These are phyloP conservation scores for Drosophila albomicans DNA, from an alignment of 1,140 invertebrate genomes.

Conservation along the genomic window DNA sequence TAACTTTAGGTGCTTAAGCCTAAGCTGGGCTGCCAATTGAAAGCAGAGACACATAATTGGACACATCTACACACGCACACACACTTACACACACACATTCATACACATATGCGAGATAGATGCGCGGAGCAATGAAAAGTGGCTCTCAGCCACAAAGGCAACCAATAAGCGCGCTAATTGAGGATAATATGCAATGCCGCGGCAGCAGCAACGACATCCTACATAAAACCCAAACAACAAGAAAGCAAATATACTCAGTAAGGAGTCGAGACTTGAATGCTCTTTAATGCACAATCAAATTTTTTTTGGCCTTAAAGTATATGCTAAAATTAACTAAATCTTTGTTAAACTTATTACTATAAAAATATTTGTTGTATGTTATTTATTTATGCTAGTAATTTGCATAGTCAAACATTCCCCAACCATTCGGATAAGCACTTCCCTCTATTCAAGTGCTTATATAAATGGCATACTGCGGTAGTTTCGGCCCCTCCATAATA, in stretches of 20 bases:
- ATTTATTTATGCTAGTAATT: not conserved
- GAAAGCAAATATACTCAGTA: slow-evolving; percentile 1
- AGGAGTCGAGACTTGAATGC: slow-evolving; percentile 9
- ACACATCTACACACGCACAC: slow-evolving; percentile 12
- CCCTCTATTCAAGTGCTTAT: slow-evolving; percentile 6
- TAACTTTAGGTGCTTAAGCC: slow-evolving; percentile 77
- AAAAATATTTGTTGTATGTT: not conserved
- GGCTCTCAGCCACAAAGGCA: slow-evolving; percentile 38
- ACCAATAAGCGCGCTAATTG: slow-evolving; percentile 80
- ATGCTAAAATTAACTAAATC: not conserved
- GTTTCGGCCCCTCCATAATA: slow-evolving; percentile 53
- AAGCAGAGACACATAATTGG: slow-evolving; percentile 42
- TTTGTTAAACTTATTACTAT: not conserved
- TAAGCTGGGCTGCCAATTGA: slow-evolving; percentile 62
- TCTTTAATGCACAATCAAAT: slow-evolving; percentile 3
- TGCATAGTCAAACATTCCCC: not conserved
- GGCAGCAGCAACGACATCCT: slow-evolving; percentile 26
- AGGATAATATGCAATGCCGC: slow-evolving; percentile 64
- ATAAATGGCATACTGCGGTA: slow-evolving; percentile 25
- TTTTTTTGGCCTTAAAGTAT: not conserved
- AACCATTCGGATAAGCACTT: not conserved
- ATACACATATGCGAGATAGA: not conserved
- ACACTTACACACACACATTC: slow-evolving; percentile 1
- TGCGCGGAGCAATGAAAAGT: slow-evolving; percentile 24
- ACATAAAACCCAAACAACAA: slow-evolving; percentile 34